Conservation (phyloP, 64 coral and sea anemone genomes). For the Acropora yongei region DNA sequence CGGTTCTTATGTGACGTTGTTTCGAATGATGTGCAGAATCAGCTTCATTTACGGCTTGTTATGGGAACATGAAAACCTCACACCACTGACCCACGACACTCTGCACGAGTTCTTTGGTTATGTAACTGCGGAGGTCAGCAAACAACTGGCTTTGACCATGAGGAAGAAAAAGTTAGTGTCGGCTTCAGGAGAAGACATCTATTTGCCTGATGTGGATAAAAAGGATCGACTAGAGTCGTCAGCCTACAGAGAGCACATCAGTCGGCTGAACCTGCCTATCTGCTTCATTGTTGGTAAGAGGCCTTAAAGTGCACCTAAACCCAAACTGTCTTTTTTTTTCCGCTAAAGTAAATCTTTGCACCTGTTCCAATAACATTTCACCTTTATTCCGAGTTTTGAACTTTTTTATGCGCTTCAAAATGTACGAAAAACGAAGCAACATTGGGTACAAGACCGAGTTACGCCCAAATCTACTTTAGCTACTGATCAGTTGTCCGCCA, state of each 20-base stretch:
- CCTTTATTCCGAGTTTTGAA: no score
- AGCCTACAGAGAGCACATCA: conserved; percentile 51
- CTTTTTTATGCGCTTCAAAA: no score
- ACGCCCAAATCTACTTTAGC: no score
- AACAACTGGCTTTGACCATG: conserved; percentile 44
- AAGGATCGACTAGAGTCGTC: neutral
- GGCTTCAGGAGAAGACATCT: conserved; percentile 59
- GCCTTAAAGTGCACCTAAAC: no score
- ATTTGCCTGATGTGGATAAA: conserved; percentile 52
- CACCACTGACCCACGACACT: conserved; percentile 41
- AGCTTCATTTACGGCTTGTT: conserved; percentile 58
- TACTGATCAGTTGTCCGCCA: no score
- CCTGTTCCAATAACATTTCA: no score
- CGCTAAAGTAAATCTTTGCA: no score
- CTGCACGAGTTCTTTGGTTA: conserved; percentile 75
- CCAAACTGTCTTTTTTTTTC: no score
- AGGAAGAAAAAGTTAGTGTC: conserved; percentile 46
- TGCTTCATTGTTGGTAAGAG: conserved; percentile 63
- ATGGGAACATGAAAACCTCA: conserved; percentile 69
- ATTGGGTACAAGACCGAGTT: no score
- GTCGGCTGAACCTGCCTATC: conserved; percentile 48
- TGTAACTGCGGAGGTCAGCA: conserved; percentile 14
- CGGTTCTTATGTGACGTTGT: neutral
- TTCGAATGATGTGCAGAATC: conserved; percentile 6
- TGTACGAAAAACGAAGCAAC: no score